phyloP scores from a whole-genome alignment of 2,888 invertebrate species.

The Thymelicus lineola region DNA sequence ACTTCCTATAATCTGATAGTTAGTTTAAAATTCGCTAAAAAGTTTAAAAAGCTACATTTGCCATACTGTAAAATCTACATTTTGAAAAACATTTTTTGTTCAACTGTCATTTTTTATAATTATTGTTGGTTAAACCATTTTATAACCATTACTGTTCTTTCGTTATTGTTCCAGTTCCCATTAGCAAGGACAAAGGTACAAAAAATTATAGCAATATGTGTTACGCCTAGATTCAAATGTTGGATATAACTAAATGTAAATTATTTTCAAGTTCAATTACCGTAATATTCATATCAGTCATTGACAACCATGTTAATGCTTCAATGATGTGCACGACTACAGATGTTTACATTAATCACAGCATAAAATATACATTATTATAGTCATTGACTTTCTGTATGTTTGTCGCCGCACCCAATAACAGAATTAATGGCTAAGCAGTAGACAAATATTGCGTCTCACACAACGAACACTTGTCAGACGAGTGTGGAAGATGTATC shows the following conservation, averaged over 20 bases:
- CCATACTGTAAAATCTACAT: no score
- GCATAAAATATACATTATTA: background rate
- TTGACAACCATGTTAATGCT: slow-evolving; percentile 4
- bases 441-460: slow-evolving; percentile 4
- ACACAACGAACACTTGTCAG: slow-evolving; percentile 18
- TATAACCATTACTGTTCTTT: no score
- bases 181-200: background rate
- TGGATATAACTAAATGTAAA: background rate
- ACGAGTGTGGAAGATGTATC: slow-evolving; percentile 2
- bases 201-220: background rate
- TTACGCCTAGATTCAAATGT: slow-evolving; percentile 23
- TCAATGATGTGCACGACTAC: background rate
- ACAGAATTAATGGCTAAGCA: slow-evolving; percentile 7
- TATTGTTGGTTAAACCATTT: no score
- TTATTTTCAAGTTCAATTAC: slow-evolving; percentile 18
- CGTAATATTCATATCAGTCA: background rate
- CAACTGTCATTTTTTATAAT: no score
- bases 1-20: no score
- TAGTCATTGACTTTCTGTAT: background rate
- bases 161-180: no score
- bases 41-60: no score
- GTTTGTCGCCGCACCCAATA: slow-evolving; percentile 10
- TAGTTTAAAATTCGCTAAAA: no score
- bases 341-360: background rate
- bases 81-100: no score